These are phyloP conservation scores for Macrophya annulata DNA, from an alignment of 2,888 invertebrate genomes.

Conservation along the genomic window DNA sequence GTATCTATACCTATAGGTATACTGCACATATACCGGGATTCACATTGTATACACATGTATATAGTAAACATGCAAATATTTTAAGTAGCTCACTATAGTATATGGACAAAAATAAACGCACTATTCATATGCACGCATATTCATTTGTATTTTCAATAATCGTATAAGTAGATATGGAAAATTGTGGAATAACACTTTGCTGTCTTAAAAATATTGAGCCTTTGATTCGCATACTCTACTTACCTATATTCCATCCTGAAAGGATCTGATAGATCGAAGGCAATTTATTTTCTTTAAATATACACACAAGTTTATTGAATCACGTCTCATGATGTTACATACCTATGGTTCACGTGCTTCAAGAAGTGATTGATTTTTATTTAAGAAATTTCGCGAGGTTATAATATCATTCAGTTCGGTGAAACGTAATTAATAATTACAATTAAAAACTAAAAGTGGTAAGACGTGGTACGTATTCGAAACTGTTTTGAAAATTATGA, in stretches of 20 bases:
- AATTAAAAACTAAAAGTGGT: not conserved
- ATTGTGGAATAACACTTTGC: not conserved
- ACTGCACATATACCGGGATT: not conserved
- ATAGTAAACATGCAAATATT: not conserved
- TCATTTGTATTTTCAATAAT: not conserved
- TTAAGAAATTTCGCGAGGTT: not conserved
- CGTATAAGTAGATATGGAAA: not conserved
- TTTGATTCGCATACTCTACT: no score
- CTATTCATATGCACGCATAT: not conserved
- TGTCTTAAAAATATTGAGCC: not conserved
- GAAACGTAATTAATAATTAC: not conserved
- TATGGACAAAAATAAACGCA: constrained; percentile 7
- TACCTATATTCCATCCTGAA: no score
- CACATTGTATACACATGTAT: not conserved
- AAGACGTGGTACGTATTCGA: not conserved
- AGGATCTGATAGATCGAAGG: not conserved
- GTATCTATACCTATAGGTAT: not conserved
- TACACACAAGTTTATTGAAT: not conserved
- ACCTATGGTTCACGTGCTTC: not conserved
- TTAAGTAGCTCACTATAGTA: constrained; percentile 1
- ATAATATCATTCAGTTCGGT: not conserved
- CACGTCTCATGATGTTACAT: not conserved
- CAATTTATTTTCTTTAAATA: not conserved
- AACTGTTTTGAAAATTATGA: no score
- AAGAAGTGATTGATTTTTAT: not conserved